Evolutionary conservation across 1,140 invertebrate genomes (phyloP), one percentile per base, ranked within the genome.

Genomic region (Drosophila subpulchrella): DNA sequence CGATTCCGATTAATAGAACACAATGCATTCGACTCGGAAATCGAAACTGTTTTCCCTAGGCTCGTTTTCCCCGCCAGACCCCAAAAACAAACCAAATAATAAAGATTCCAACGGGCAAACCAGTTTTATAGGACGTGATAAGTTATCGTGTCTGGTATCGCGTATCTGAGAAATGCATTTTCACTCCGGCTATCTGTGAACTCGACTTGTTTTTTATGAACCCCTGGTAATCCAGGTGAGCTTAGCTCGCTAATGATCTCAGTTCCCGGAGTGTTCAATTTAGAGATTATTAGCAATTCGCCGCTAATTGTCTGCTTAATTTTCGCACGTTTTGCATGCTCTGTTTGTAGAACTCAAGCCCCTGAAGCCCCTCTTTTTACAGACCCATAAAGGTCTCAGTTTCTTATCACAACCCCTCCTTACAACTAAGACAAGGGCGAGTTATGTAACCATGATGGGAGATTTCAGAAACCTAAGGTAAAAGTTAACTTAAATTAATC

Each of bases 291-390:
- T 81, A 66, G 61, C 81, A 61, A 48, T 74, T 60, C 17, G 39
- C 44, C 63, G 78, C 59, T 85, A 85, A 85, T 86, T 86, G 54
- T 71, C 48, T 47, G 38, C 48, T 65, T 20, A 48, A 48, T 70
- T 76, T 67, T 76, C 75, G 59, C 66, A 76, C 44, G 39, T 78
- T 66, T 58, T 46, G 30, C 51, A 36, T 50, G 42, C 17, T 41
- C n/a, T n/a, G n/a, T 34, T 32, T 58, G 30, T 24, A 30, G 30
- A 51, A 42, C 27, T 17, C 59, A 12, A 56, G 39, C 10, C 46
- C 51, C 20, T 7, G 7, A 6, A 20, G 20, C 20, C 20, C 20
- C 20, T 20, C 27, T 41, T 58, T 15, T 27, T 11, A 10, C 13
- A 15, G 8, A 38, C 59, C 36, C 20, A 20, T 20, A 24, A 24